phyloP scores from a whole-genome alignment of 2,797 vertebrate genomes.

The Neopelma chrysocephalum region DNA sequence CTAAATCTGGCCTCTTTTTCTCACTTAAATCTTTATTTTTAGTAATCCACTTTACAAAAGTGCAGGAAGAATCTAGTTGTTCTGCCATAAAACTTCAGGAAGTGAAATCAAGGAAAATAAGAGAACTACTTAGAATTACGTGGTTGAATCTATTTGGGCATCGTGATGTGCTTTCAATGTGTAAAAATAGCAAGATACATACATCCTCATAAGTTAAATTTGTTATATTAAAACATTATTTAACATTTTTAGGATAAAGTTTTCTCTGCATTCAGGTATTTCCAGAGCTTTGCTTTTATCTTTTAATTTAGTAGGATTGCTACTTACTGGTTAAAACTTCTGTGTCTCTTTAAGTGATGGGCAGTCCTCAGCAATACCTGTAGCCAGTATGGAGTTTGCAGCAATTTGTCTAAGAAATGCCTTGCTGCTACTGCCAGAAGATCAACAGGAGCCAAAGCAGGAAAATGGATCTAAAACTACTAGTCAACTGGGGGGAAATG shows the following conservation, averaged over 20 bases:
- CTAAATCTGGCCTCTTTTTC: background rate
- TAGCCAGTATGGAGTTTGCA: slow-evolving; percentile 99
- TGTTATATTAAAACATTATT: background rate
- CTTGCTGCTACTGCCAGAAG: slow-evolving; percentile 91
- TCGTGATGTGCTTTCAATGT: background rate
- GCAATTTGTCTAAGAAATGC: slow-evolving; percentile 96
- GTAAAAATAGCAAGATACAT: background rate
- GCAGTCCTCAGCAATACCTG: slow-evolving; percentile 96
- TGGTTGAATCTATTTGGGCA: background rate
- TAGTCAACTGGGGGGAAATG: slow-evolving; percentile 85
- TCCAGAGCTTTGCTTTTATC: background rate
- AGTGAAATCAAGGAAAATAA: background rate
- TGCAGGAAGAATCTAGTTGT: background rate
- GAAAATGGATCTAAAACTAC: slow-evolving; percentile 88
- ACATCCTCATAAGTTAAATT: background rate
- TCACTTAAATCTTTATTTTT: background rate
- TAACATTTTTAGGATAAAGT: background rate
- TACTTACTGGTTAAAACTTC: background rate
- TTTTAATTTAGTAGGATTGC: background rate
- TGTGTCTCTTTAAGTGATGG: slow-evolving; percentile 84
- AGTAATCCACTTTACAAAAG: background rate
- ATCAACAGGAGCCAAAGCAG: slow-evolving; percentile 88
- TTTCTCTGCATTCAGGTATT: background rate
- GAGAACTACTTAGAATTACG: background rate
- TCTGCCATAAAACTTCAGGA: background rate